Percentiles rank a stretch among this genome's conserved stretches.
These are phyloP conservation scores for Eristalinus aeneus DNA, from an alignment of 2,888 invertebrate species.

Conservation along the genomic window DNA sequence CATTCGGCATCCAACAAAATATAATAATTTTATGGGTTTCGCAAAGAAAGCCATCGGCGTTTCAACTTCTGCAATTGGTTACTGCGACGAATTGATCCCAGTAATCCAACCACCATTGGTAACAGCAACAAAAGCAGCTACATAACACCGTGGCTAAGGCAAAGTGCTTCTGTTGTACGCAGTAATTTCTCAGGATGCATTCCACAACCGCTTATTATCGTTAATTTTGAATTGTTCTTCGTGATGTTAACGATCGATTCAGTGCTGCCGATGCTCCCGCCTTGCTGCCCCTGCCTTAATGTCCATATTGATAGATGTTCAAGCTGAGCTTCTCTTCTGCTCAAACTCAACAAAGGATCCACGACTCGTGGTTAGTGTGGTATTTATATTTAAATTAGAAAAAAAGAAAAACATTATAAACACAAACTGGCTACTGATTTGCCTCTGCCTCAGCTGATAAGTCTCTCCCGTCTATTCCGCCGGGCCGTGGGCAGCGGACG, in stretches of 20 bases:
- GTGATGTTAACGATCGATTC: slow-evolving; percentile 80
- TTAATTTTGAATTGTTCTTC: slow-evolving; percentile 81
- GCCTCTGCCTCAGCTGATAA: slow-evolving; percentile 30
- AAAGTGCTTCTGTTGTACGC: slow-evolving; percentile 80
- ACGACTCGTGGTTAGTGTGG: slow-evolving; percentile 61
- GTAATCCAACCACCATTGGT: slow-evolving; percentile 51
- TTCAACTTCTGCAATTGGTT: slow-evolving; percentile 68
- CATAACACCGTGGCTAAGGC: slow-evolving; percentile 50
- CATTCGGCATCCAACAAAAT: slow-evolving; percentile 59
- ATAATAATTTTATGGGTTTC: slow-evolving; percentile 62
- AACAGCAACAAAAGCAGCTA: slow-evolving; percentile 25
- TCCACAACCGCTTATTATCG: slow-evolving; percentile 79
- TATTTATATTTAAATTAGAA: slow-evolving; percentile 57
- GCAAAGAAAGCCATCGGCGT: slow-evolving; percentile 59
- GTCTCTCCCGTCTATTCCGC: slow-evolving; percentile 15
- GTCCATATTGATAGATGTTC: slow-evolving; percentile 67
- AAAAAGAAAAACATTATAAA: slow-evolving; percentile 41
- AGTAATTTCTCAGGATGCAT: slow-evolving; percentile 79
- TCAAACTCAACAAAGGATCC: slow-evolving; percentile 27
- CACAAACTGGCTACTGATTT: slow-evolving; percentile 62
- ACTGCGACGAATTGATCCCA: slow-evolving; percentile 57
- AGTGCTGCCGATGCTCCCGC: slow-evolving; percentile 6
- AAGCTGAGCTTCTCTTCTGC: slow-evolving; percentile 10
- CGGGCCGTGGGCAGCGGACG: slow-evolving; percentile 4
- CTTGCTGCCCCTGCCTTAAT: slow-evolving; percentile 38